Percentiles rank a stretch among this genome's conserved stretches.
Evolutionary conservation across 2,113 vertebrate genomes (phyloP).

Genomic region (Macheiramphus alcinus): DNA sequence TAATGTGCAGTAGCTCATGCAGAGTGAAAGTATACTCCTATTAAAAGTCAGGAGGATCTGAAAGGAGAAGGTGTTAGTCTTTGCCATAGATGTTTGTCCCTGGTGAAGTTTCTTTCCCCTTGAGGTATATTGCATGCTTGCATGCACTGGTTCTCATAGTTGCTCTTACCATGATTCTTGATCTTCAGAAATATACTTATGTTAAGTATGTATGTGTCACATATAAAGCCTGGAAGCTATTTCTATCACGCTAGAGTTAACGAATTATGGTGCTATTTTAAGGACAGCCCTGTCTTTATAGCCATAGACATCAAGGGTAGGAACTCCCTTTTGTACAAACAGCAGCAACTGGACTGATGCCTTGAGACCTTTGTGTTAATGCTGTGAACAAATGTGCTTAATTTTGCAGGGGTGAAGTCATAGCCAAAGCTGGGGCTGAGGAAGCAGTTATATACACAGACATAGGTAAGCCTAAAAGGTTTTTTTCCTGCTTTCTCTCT

Average conservation of each 20-base stretch:
- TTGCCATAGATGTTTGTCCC: background rate
- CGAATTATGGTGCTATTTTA: background rate
- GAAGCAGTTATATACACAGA: conserved; percentile 87
- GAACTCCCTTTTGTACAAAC: background rate
- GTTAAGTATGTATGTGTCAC: background rate
- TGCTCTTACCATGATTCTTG: background rate
- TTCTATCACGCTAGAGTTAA: background rate
- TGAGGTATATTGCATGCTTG: background rate
- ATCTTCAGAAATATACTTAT: background rate
- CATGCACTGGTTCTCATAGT: background rate
- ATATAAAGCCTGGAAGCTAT: background rate
- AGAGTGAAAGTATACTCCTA: background rate
- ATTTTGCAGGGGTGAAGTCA: conserved; percentile 89
- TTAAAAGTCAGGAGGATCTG: background rate
- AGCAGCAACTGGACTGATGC: conserved; percentile 8
- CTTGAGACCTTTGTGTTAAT: background rate
- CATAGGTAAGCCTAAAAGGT: conserved; percentile 80
- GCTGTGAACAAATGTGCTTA: conserved; percentile 29
- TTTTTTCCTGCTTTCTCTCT: background rate
- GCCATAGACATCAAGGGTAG: background rate
- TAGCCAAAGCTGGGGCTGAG: conserved; percentile 85
- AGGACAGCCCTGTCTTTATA: background rate
- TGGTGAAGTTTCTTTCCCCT: background rate
- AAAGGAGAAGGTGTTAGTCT: background rate
- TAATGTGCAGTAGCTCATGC: background rate